Base-by-base conservation (phyloP, 2,888 invertebrate genomes). In the Phyllotreta cruciferae region DNA sequence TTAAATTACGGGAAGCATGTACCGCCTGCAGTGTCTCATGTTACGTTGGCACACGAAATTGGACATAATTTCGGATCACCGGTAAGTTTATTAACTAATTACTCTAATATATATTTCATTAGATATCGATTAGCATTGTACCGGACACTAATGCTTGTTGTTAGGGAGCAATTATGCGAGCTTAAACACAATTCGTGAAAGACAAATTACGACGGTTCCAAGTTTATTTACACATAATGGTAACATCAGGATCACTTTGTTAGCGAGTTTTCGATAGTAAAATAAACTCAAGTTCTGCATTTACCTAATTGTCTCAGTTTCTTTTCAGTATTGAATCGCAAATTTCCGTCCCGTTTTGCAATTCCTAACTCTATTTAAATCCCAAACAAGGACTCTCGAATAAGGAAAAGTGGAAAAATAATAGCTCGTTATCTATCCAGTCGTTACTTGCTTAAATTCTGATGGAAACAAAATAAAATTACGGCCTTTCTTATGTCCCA, bases 51-150 rank as follows among this genome's bases (percentile, higher is more conserved):
- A 10, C 99, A 99, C 83, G 99, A 99, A 85, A 96, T 99, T 77
- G 99, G 98, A 62, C 98, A 99, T 83, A 99, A 98, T 83, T 98
- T 99, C 80, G 98, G 98, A 69, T 96, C 96, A 56, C 96, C 96
- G 81, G 95, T 95, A 84, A 87, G 88, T 85, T 70, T 13, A 53
- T 44, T 24, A 24, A 11, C 24, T 1, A 38, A 57, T 37, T 44
- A 11, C 36, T 11, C 41, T 35, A n/a, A 36, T 34, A 45, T 14
- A 10, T 7, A 53, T 10, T 14, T 14, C 39, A 39, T 41, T 13
- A 39, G 24, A 24, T 24, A 41, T 3, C 54, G 6, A 10, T 35
- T 6, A n/a, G 10, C 10, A 47, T 8, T 13, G 10, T 8, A 47
- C 14, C 24, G n/a, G 10, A 47, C 47, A 10, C 34, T 5, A 41